phyloP scores from a whole-genome alignment of 2,888 invertebrate species.

The Craniophora ligustri region DNA sequence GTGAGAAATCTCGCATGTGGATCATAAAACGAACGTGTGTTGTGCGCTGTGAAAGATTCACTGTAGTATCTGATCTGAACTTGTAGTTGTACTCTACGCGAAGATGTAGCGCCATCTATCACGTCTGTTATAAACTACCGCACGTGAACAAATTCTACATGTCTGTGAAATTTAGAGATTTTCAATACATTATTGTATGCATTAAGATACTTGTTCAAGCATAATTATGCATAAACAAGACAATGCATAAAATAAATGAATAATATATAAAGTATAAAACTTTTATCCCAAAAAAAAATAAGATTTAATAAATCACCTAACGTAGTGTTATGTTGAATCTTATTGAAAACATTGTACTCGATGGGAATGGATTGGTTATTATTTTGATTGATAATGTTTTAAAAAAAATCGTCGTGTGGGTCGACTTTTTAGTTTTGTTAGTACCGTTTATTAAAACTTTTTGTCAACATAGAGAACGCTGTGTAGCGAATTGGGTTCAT shows the following conservation, averaged over 20 bases:
- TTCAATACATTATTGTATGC: no score
- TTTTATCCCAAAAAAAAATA: conserved; percentile 9
- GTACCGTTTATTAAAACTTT: no score
- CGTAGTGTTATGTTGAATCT: conserved; percentile 35
- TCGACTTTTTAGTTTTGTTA: no score
- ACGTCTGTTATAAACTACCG: conserved; percentile 9
- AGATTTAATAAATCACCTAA: conserved; percentile 34
- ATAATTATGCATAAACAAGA: conserved; percentile 15
- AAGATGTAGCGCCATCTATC: conserved; percentile 26
- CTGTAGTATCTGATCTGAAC: not conserved
- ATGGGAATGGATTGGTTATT: conserved; percentile 1
- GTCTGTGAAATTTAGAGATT: no score
- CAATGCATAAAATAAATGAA: conserved; percentile 3
- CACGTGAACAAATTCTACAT: not conserved
- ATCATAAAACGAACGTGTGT: conserved; percentile 3
- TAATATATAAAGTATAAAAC: conserved; percentile 17
- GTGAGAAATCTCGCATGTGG: not conserved
- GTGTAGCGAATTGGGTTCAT: no score
- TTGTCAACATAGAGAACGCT: no score
- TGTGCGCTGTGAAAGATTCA: not conserved
- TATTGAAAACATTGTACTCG: conserved; percentile 25
- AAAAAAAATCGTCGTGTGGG: no score
- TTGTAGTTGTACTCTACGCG: no score
- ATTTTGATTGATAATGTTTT: no score
- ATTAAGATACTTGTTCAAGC: no score